Evolutionary conservation across 2,888 invertebrate genomes (phyloP).

Genomic region (Coremacera marginata): DNA sequence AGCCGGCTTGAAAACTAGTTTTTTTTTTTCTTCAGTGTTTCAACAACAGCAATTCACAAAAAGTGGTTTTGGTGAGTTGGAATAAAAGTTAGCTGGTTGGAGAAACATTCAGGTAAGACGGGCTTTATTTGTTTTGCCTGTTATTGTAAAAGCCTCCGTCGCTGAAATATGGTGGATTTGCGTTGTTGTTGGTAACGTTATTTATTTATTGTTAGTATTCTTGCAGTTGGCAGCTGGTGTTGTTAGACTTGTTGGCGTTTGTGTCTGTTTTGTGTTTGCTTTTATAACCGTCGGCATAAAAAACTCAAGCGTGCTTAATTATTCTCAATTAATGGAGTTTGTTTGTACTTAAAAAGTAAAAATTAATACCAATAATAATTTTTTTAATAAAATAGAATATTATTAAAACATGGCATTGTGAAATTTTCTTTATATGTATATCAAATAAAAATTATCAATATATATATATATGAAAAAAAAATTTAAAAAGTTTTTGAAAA

Average conservation of each 20-base stretch:
- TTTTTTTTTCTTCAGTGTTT: not conserved
- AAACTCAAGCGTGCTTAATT: too few relatives aligned
- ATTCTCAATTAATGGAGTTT: not conserved
- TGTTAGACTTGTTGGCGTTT: conserved; percentile 19
- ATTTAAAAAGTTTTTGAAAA: too few relatives aligned
- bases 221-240: conserved; percentile 13
- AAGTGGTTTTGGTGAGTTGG: conserved; percentile 32
- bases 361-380: not conserved
- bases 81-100: not conserved
- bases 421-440: too few relatives aligned
- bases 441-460: too few relatives aligned
- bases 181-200: not conserved
- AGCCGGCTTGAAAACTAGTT: conserved; percentile 26
- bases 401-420: too few relatives aligned
- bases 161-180: conserved; percentile 6
- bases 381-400: too few relatives aligned
- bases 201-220: conserved; percentile 24
- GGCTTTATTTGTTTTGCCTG: not conserved
- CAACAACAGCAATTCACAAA: not conserved
- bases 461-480: too few relatives aligned
- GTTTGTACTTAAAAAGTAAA: not conserved
- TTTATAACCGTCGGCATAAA: not conserved
- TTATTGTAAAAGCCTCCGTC: not conserved
- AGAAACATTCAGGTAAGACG: not conserved
- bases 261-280: not conserved